Evolutionary conservation across 2,113 vertebrate species (phyloP).

Genomic region (Rhineura floridana): DNA sequence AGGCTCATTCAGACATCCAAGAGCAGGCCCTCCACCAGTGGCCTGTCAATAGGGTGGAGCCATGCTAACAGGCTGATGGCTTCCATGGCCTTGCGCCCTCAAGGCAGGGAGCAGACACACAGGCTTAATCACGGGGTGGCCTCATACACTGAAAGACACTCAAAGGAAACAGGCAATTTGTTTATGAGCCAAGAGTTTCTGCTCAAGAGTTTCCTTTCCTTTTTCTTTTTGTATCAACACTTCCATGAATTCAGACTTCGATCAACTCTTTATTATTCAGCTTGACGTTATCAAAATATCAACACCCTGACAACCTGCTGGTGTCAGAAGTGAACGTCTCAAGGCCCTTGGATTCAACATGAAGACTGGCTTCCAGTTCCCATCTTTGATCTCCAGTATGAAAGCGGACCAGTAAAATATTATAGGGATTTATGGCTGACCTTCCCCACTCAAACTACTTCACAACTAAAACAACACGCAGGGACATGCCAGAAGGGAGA

Average conservation of each 20-base stretch:
- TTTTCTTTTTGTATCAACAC: slow-evolving; percentile 69
- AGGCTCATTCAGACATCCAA: background rate
- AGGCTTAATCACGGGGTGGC: slow-evolving; percentile 33
- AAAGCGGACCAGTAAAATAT: slow-evolving; percentile 74
- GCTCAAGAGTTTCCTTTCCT: slow-evolving; percentile 44
- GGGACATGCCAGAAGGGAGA: slow-evolving; percentile 70
- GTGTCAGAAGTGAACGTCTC: slow-evolving; percentile 73
- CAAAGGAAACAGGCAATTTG: slow-evolving; percentile 63
- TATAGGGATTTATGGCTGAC: slow-evolving; percentile 74
- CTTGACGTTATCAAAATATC: slow-evolving; percentile 75
- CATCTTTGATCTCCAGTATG: slow-evolving; percentile 77
- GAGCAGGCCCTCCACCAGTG: fast-evolving
- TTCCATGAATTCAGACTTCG: slow-evolving; percentile 66
- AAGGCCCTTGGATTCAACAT: slow-evolving; percentile 60
- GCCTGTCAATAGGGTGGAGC: background rate
- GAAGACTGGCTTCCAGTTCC: slow-evolving; percentile 66
- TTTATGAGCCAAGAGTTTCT: slow-evolving; percentile 61
- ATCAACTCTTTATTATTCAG: slow-evolving; percentile 67
- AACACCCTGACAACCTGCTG: slow-evolving; percentile 73
- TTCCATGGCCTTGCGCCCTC: slow-evolving; percentile 21
- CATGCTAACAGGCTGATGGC: background rate
- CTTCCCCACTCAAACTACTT: slow-evolving; percentile 73
- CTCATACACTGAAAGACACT: slow-evolving; percentile 41
- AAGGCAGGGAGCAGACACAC: fast-evolving
- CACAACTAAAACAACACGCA: slow-evolving; percentile 82